Conservation (phyloP, 2,888 invertebrate genomes). For the Athalia cordata region DNA sequence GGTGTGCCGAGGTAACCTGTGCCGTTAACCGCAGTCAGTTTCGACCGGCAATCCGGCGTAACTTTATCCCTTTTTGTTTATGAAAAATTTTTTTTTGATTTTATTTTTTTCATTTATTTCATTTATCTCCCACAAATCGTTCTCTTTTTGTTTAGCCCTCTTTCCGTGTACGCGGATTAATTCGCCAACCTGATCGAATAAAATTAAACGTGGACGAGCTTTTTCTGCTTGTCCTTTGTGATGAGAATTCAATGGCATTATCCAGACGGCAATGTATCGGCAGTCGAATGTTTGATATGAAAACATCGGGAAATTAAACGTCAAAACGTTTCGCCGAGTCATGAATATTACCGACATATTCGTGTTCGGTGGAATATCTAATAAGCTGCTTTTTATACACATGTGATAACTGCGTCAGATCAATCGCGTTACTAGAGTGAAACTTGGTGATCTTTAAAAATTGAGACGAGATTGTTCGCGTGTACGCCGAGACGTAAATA, state of each 20-base stretch:
- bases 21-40: slow-evolving; percentile 32
- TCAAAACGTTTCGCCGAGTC: slow-evolving; percentile 4
- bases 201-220: slow-evolving; percentile 8
- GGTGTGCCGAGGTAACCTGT: not conserved
- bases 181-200: not conserved
- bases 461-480: no score
- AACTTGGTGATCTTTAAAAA: no score
- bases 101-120: no score
- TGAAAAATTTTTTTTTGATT: not conserved
- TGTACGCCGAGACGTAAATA: no score
- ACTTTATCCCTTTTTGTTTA: not conserved
- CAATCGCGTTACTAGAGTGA: no score
- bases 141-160: no score
- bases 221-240: not conserved
- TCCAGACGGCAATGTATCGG: not conserved
- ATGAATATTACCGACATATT: slow-evolving; percentile 4
- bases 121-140: not conserved
- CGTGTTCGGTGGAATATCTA: not conserved
- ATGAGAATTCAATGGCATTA: slow-evolving; percentile 18
- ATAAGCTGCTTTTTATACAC: no score
- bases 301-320: slow-evolving; percentile 37
- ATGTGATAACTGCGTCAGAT: no score
- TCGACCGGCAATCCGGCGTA: slow-evolving; percentile 9
- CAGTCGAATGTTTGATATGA: slow-evolving; percentile 15
- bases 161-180: no score